Conservation (phyloP, 2,888 invertebrate genomes). For the Timema podura region DNA sequence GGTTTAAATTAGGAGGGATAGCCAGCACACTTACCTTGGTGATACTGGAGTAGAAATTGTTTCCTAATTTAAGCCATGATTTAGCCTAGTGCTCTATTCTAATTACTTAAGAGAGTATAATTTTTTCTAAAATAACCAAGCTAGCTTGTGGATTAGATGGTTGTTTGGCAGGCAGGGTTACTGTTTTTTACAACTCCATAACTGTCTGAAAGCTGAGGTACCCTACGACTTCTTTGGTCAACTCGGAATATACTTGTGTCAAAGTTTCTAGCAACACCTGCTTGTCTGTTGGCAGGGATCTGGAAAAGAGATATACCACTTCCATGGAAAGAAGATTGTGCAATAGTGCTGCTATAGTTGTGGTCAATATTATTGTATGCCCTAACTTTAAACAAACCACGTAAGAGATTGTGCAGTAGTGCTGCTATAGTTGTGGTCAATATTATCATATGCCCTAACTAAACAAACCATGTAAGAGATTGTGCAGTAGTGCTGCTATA, state of each 20-base stretch:
- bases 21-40: no score
- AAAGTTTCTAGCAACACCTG: neutral
- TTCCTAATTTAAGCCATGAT: no score
- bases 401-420: neutral
- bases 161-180: neutral
- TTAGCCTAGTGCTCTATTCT: no score
- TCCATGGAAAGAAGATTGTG: neutral
- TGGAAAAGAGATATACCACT: neutral
- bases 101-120: neutral
- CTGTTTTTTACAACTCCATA: conserved; percentile 4
- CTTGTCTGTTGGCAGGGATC: neutral
- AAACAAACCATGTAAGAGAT: no score
- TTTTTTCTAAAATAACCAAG: neutral
- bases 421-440: neutral
- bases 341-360: neutral
- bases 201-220: neutral
- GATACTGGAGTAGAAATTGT: no score
- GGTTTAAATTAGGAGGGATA: no score
- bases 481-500: neutral
- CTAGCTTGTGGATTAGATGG: neutral
- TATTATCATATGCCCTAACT: neutral
- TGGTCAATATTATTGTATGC: neutral
- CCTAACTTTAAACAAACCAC: neutral
- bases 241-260: neutral
- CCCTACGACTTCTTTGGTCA: neutral